Evolutionary conservation across 2,888 invertebrate species (phyloP).

Genomic region (Mythimna lalbum): DNA sequence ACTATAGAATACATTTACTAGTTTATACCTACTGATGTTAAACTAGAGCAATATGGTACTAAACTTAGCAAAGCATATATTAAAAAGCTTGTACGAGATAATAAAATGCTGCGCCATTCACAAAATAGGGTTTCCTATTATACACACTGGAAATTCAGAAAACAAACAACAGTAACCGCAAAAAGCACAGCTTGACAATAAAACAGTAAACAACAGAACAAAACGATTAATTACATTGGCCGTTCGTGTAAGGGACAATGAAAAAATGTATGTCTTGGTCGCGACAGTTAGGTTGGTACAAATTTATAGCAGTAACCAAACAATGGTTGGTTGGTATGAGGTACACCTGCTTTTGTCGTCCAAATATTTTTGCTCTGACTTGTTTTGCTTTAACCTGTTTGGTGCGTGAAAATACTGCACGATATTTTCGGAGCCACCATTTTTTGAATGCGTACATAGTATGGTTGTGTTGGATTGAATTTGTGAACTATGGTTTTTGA

Average conservation of each 20-base stretch:
- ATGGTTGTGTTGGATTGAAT: constrained; percentile 27
- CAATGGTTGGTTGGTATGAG: constrained; percentile 52
- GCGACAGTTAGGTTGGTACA: constrained; percentile 58
- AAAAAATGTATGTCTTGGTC: constrained; percentile 62
- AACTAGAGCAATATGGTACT: neutral
- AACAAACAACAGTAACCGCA: constrained; percentile 20
- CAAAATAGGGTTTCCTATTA: constrained; percentile 9
- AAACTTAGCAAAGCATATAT: neutral
- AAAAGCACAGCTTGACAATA: constrained; percentile 50
- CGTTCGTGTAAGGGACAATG: constrained; percentile 56
- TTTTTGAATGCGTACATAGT: constrained; percentile 44
- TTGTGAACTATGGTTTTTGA: constrained; percentile 26
- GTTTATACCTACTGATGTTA: neutral
- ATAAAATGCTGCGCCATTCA: constrained; percentile 1
- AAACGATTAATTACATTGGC: constrained; percentile 61
- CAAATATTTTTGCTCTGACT: constrained; percentile 56
- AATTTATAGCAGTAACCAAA: constrained; percentile 57
- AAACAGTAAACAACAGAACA: constrained; percentile 50
- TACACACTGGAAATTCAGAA: constrained; percentile 25
- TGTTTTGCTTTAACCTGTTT: constrained; percentile 42
- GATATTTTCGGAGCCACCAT: constrained; percentile 3
- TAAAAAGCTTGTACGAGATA: neutral
- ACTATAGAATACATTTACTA: too few relatives aligned
- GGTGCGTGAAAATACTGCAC: constrained; percentile 47
- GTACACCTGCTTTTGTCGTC: constrained; percentile 58